Evolutionary conservation across 2,797 vertebrate genomes (phyloP).

Genomic region (Scleropages formosus): DNA sequence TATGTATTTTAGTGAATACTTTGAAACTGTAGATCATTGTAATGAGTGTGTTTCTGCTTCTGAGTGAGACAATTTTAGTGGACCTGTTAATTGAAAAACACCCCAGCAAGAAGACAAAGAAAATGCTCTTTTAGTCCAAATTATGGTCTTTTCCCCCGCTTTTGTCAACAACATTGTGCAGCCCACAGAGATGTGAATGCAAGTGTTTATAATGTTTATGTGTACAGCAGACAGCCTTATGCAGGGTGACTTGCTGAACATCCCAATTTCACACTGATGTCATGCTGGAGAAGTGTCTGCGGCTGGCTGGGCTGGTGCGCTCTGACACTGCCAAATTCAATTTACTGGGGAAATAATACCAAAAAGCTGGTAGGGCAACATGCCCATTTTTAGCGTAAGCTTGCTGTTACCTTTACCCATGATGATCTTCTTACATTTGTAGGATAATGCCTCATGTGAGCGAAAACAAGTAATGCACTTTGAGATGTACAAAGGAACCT

Average conservation of each 20-base stretch:
- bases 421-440: neutral
- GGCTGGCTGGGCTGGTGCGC: neutral
- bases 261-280: constrained; percentile 20
- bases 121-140: neutral
- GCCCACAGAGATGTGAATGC: constrained; percentile 11
- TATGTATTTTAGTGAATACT: neutral
- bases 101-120: neutral
- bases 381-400: neutral
- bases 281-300: neutral
- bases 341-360: neutral
- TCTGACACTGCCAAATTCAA: constrained; percentile 9
- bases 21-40: neutral
- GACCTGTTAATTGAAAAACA: neutral
- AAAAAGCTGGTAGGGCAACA: neutral
- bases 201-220: constrained; percentile 22
- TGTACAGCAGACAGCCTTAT: neutral
- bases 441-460: too few species aligned
- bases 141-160: neutral
- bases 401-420: constrained; percentile 2
- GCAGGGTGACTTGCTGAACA: constrained; percentile 2
- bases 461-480: neutral
- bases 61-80: neutral
- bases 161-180: neutral
- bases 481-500: too few species aligned
- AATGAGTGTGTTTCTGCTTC: neutral